A percentile compares a stretch with the other conserved stretches of the same genome.
These are phyloP conservation scores for Dermochelys coriacea DNA, from an alignment of 2,797 vertebrate species.

Conservation along the genomic window DNA sequence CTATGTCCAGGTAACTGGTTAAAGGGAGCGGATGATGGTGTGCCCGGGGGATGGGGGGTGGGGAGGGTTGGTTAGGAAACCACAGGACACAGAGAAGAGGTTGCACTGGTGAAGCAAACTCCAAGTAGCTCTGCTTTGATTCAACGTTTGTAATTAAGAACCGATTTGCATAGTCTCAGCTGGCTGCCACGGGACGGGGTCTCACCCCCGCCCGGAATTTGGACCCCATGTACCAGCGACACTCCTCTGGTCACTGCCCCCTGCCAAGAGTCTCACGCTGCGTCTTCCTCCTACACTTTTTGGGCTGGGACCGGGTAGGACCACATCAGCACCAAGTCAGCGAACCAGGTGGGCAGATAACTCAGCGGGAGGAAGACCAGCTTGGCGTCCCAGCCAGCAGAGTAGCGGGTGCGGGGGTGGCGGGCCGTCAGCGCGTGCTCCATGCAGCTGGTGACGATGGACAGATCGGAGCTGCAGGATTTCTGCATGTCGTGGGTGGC, in stretches of 20 bases:
- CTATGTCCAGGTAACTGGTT: background rate
- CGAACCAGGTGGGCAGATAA: conserved; percentile 63
- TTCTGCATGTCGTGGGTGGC: background rate
- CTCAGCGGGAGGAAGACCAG: conserved; percentile 65
- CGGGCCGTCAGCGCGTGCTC: conserved; percentile 64
- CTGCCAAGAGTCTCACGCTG: too few species aligned
- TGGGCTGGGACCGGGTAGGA: background rate
- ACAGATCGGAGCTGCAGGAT: background rate
- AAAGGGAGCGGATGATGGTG: background rate
- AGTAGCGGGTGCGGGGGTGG: conserved; percentile 68
- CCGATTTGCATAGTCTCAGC: background rate
- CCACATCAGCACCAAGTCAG: background rate
- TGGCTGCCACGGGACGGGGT: background rate
- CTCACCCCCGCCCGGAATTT: background rate
- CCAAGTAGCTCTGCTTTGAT: background rate
- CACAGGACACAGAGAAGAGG: background rate
- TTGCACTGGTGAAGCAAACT: background rate
- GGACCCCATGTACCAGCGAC: too few species aligned
- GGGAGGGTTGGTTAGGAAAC: background rate
- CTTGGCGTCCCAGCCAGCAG: conserved; percentile 61
- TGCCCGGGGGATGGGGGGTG: too few species aligned
- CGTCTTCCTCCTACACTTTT: background rate
- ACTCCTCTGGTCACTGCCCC: background rate
- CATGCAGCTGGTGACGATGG: conserved; percentile 49
- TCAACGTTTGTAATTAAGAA: background rate